Evolutionary conservation across 2,113 vertebrate genomes (phyloP), one percentile per base, ranked within the genome.

Genomic region (Callipepla squamata): DNA sequence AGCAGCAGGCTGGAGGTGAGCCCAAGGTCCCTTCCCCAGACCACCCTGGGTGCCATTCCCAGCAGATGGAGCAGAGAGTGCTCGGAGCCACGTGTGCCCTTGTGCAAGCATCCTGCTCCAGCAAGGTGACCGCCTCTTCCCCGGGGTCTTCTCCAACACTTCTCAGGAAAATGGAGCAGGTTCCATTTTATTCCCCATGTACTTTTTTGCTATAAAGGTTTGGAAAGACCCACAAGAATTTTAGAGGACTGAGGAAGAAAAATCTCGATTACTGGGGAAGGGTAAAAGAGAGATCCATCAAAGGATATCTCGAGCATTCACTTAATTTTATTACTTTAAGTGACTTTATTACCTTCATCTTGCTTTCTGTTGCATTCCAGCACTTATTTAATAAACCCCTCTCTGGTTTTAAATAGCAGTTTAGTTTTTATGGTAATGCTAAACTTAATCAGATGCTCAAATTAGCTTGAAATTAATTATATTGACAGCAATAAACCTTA

Each of bases 391-490:
- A 94, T 88, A 92, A 96, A 85, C 70, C 38, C 42, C 23, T 68
- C 74, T 92, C 89, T 1, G 40, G 23, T 79, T 94, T 96, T 93
- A 95, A 96, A 80, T 16, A 74, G 92, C 91, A 77, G 89, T 89
- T 94, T 70, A 6, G 63, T 32, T 90, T 96, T 95, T 92, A 94
- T 85, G 91, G 93, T 74, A 84, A 94, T 87, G 91, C 63, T 92
- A 72, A 94, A 92, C 86, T 95, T 92, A 92, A 96, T 97, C 96
- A 96, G 96, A 90, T 88, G 92, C 80, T 96, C 87, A 86, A 91
- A 95, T 92, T 94, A 90, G 92, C 95, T 95, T 93, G 93, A 93
- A 96, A 95, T 95, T 94, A 96, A 92, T 95, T 88, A 80, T 80
- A 95, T 89, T 82, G 83, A 91, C 87, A 82, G 90, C 90, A 87